phyloP scores from a whole-genome alignment of 1,140 invertebrate genomes.

The Drosophila athabasca region DNA sequence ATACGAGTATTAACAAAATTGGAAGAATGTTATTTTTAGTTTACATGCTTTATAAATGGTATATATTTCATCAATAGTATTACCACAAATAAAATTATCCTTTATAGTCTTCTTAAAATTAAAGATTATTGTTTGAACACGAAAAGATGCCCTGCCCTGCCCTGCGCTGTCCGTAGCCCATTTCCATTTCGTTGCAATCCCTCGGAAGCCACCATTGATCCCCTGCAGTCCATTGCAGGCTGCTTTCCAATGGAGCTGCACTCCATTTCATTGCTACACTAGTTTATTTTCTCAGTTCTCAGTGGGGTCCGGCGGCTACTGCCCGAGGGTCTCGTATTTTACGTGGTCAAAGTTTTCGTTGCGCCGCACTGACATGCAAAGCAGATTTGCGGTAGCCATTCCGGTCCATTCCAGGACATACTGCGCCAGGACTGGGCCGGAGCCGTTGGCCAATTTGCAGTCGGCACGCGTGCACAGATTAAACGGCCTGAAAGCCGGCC shows the following conservation, averaged over 20 bases:
- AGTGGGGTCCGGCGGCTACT: constrained; percentile 34
- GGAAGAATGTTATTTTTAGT: not conserved
- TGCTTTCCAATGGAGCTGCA: constrained; percentile 8
- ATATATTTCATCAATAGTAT: too few relatives aligned
- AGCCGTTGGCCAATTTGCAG: constrained; percentile 29
- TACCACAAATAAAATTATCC: too few relatives aligned
- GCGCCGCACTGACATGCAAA: constrained; percentile 54
- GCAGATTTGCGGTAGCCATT: constrained; percentile 32
- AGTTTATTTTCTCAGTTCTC: constrained; percentile 23
- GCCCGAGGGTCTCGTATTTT: constrained; percentile 60
- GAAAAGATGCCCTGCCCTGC: too few relatives aligned
- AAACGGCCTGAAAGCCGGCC: constrained; percentile 39
- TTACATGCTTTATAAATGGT: too few relatives aligned
- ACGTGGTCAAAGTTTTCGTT: constrained; percentile 69
- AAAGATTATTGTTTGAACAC: too few relatives aligned
- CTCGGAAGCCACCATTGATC: not conserved
- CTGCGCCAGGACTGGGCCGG: not conserved
- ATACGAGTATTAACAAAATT: constrained; percentile 25
- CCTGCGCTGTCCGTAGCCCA: not conserved
- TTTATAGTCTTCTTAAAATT: too few relatives aligned
- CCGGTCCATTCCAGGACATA: not conserved
- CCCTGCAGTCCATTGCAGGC: constrained; percentile 4
- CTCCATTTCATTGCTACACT: constrained; percentile 11
- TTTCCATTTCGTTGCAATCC: not conserved
- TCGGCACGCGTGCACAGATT: constrained; percentile 52